These are phyloP conservation scores for Linnaemya tessellans DNA, from an alignment of 2,888 invertebrate genomes.

Conservation along the genomic window DNA sequence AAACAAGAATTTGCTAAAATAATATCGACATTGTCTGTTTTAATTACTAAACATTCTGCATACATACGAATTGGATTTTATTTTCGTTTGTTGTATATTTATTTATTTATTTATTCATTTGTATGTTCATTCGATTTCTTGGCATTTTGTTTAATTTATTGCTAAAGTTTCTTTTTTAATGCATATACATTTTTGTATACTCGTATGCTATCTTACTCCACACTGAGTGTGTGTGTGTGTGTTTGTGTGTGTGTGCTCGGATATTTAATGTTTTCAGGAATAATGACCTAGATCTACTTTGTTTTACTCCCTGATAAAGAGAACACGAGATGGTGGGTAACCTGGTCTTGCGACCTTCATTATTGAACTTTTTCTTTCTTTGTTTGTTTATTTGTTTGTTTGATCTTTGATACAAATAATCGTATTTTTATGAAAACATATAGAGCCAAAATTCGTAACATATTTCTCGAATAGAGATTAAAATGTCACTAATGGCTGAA, in stretches of 20 bases:
- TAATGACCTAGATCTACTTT: conserved; percentile 46
- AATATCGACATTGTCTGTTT: conserved; percentile 50
- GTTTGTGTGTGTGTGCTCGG: not conserved
- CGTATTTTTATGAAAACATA: not conserved
- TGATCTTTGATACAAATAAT: not conserved
- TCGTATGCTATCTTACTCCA: not conserved
- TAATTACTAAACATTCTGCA: conserved; percentile 20
- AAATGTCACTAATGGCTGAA: not conserved
- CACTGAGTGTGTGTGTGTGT: not conserved
- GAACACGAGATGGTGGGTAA: not conserved
- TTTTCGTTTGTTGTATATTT: conserved; percentile 32
- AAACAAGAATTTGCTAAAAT: conserved; percentile 13
- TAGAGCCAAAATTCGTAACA: not conserved
- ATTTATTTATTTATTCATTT: not conserved
- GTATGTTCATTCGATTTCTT: conserved; percentile 35
- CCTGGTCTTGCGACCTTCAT: conserved; percentile 34
- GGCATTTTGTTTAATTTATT: conserved; percentile 60
- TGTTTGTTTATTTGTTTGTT: not conserved
- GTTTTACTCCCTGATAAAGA: not conserved
- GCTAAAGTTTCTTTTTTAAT: conserved; percentile 23
- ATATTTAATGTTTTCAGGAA: conserved; percentile 5
- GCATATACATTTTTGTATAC: not conserved
- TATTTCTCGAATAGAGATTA: conserved; percentile 8
- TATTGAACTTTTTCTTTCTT: conserved; percentile 15
- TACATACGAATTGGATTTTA: not conserved